Evolutionary conservation across 2,888 invertebrate species (phyloP), one percentile per base, ranked within the genome.

Genomic region (Agrochola macilenta): DNA sequence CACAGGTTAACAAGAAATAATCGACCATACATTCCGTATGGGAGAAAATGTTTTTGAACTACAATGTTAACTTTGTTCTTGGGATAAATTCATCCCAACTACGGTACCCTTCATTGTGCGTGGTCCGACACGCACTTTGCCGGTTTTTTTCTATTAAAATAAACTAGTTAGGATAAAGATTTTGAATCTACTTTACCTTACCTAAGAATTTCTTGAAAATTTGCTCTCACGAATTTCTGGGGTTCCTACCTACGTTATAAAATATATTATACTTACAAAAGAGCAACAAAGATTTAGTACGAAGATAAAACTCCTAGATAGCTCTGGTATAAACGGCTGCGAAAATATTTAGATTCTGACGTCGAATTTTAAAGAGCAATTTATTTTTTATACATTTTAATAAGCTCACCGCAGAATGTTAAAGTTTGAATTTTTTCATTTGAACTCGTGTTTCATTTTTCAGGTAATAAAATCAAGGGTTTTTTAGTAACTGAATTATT

Each of bases 261-360:
- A 79, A 43, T 39, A 11, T 58, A 20, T 78, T 58, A 20, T 78
- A 23, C 43, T 20, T 72, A 57, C 14, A 57, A 78, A 71, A 79
- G 1, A 57, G 54, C 49, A 64, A 79, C 49, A 57, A 52, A 57
- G 30, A 43, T 78, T 57, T 64, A 52, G 12, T 58, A 72, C 8
- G n/a, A 64, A 57, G 54, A 79, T 72, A 58, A 79, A 79, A 64
- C 30, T 72, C 39, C n/a, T 72, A 58, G 63, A 49, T 64, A 58
- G 57, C 49, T 64, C 57, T 57, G 35, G 20, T 71, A 39, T 23
- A 46, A 35, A 49, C 23, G 64, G 46, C 71, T 49, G n/a, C 20
- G 14, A 73, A 79, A 64, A 65, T 72, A 79, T 79, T 58, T 58
- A 65, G 30, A 64, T 58, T 71, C 39, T 58, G 43, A 9, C 12